Conservation (phyloP, 2,113 vertebrate genomes). For the Lophochroa leadbeateri region DNA sequence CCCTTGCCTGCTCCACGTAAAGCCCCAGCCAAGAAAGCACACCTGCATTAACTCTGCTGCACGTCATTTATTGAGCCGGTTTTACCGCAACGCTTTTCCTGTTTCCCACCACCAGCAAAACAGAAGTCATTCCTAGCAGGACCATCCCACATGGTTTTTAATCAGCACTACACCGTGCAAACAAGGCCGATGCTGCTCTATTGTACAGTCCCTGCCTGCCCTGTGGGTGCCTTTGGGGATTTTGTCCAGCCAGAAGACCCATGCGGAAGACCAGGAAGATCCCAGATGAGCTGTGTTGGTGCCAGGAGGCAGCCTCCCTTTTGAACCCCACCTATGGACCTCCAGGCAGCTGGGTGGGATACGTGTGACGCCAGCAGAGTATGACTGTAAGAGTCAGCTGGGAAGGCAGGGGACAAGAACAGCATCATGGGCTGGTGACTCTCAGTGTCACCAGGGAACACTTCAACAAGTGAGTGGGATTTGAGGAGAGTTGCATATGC, state of each 20-base stretch:
- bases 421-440: too few relatives aligned
- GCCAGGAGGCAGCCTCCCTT: not conserved
- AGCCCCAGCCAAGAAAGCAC: slow-evolving; percentile 11
- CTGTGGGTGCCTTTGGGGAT: not conserved
- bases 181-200: not conserved
- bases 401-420: not conserved
- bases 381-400: fast-evolving
- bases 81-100: not conserved
- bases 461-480: not conserved
- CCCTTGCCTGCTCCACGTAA: not conserved
- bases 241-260: not conserved
- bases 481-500: not conserved
- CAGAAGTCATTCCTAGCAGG: not conserved
- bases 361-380: not conserved
- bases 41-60: slow-evolving; percentile 34
- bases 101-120: not conserved
- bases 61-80: not conserved
- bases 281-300: not conserved
- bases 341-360: not conserved
- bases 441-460: not conserved
- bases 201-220: not conserved
- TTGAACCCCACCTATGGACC: not conserved
- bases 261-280: not conserved
- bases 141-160: not conserved
- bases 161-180: not conserved